Base-by-base conservation (phyloP, 2,888 invertebrate genomes). In the Drosophila trichaetosa region DNA sequence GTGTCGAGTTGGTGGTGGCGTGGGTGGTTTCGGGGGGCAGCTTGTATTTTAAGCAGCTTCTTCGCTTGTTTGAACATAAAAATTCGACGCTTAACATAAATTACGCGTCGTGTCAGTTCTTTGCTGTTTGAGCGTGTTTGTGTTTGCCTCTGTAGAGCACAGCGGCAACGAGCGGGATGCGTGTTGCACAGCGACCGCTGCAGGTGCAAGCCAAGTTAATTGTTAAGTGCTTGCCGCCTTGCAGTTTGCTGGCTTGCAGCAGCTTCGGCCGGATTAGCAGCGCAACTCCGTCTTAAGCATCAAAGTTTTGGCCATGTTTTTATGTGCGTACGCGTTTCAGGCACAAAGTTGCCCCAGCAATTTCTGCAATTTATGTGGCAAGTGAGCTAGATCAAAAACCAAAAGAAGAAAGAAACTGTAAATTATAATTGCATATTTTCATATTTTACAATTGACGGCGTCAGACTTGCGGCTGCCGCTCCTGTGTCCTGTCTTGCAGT, bases 401-500 rank as follows among this genome's bases (percentile, higher is more conserved):
- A 18, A 40, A 54, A 49, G 49, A 40, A 36, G 27, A 56, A 58
- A 60, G 57, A 75, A 80, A 83, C 86, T 90, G 89, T 90, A 91
- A 91, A 91, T 90, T 91, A 91, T 92, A 92, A 92, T 92, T 92
- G 92, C 92, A 92, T 91, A 91, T 90, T 91, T 92, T 79, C 91
- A 91, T 91, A 91, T 90, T 83, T 91, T 91, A 92, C 90, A 92
- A 91, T 91, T 91, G 90, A 83, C 82, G 86, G 69, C 74, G 67
- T 74, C 86, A 75, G 59, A 71, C 57, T 71, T 65, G 79, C 62
- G 63, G 71, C 38, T 29, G 61, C 61, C 18, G 33, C 49, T 29
- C 48, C 38, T 24, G n/a, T 33, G 21, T 57, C 52, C 60, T 42
- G 62, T 49, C 24, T 56, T 31, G 38, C 54, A 70, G 71, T 72